Base-by-base conservation (phyloP, 2,113 vertebrate species). In the Passer domesticus region DNA sequence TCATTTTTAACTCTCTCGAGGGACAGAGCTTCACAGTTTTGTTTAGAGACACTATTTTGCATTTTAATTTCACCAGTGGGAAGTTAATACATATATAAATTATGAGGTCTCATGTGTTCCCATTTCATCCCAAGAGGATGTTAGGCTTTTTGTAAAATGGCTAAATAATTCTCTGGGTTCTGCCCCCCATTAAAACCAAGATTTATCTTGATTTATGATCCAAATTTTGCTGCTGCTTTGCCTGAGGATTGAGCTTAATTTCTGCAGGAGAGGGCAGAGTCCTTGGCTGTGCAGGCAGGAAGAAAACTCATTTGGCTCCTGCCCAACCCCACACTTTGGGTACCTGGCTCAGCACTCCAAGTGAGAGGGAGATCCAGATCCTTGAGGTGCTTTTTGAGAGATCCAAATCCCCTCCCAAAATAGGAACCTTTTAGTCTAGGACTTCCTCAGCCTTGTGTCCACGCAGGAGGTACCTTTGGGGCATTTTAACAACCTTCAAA, bases 1-100 rank as follows among this genome's bases (percentile, higher is more conserved):
- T 82, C 41, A 30, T 89, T 86, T 94, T 94, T 83, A 89, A 67
- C 73, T 93, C 4, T 90, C 75, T 83, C 94, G 28, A 72, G 80
- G 76, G 85, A 84, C 19, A 75, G 76, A 90, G 83, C 83, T 60
- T 87, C 58, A 46, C 60, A 27, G 21, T 90, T 86, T 81, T 95
- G 85, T 95, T 95, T 92, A 86, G 92, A 78, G 82, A 89, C 58
- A 63, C 60, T 93, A 10, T 72, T 96, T 95, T 81, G 77, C 92
- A 72, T 93, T 90, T 87, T 93, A 86, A 93, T 95, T 90, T 95
- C 90, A 83, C 83, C 85, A 70, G 73, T 83, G 90, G 90, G 90
- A 95, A 76, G 64, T 75, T 87, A 89, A 80, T 66, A n/a, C 58
- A 41, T 88, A 33, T 70, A 86, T 89, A 92, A 88, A 72, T 81